A percentile compares a stretch with the other conserved stretches of the same genome.
Conservation (phyloP, 2,113 vertebrate genomes). For the Cinclus cinclus region DNA sequence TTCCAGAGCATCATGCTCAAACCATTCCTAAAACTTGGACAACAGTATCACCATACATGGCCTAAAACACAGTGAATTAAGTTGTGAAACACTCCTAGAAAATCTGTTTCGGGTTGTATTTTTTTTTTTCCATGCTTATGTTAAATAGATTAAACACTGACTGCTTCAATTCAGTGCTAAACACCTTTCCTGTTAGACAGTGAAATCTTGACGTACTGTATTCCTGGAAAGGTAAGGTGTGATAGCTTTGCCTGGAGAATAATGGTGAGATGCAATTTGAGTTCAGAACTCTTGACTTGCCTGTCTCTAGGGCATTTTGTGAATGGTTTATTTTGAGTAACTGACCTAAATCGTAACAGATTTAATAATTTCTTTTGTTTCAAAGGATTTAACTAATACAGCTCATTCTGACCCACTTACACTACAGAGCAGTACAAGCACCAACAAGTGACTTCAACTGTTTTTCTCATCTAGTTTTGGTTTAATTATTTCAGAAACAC, state of each 20-base stretch:
- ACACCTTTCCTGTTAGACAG: neutral
- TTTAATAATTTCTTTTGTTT: slow-evolving; percentile 44
- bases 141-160: neutral
- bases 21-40: neutral
- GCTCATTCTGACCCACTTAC: neutral
- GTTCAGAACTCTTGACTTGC: neutral
- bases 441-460: neutral
- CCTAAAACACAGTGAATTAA: neutral
- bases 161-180: neutral
- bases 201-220: neutral
- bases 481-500: neutral
- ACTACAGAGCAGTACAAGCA: neutral
- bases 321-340: slow-evolving; percentile 21
- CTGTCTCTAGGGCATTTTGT: neutral
- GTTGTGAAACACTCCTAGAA: neutral
- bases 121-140: neutral
- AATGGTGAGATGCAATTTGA: neutral
- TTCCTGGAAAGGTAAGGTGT: neutral
- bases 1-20: neutral
- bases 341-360: slow-evolving; percentile 3
- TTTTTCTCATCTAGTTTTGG: neutral
- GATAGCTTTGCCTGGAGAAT: neutral
- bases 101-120: neutral
- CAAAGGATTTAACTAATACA: neutral
- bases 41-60: fast-evolving